These are phyloP conservation scores for Rhynchomys soricoides DNA, from an alignment of 2,113 vertebrate species.

Conservation along the genomic window DNA sequence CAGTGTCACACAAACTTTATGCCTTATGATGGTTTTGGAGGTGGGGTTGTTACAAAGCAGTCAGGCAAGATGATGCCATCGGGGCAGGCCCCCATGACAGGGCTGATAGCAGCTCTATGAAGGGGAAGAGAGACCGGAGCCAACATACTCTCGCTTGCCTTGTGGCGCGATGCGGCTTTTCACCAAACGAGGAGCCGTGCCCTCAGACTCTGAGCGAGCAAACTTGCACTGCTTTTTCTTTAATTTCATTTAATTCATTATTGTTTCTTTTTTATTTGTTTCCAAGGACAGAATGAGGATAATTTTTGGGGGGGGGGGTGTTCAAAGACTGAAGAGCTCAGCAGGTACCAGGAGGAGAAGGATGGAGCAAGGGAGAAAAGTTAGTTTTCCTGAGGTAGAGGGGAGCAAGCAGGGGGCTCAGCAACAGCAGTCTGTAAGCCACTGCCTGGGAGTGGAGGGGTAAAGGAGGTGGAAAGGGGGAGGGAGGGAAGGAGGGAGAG, in stretches of 20 bases:
- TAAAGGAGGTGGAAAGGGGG: neutral
- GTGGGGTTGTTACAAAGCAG: too few relatives aligned
- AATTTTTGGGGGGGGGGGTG: too few relatives aligned
- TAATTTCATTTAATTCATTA: too few relatives aligned
- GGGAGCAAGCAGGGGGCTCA: neutral
- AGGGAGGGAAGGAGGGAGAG: too few relatives aligned
- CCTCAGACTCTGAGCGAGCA: neutral
- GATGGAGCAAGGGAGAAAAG: neutral
- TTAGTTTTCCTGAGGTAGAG: too few relatives aligned
- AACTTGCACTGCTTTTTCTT: neutral
- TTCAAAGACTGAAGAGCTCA: neutral
- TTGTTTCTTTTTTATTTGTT: neutral
- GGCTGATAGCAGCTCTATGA: neutral
- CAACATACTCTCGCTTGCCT: neutral
- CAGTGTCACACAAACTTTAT: neutral
- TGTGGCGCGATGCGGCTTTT: neutral
- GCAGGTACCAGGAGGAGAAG: neutral
- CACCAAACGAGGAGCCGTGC: neutral
- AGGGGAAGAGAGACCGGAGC: neutral
- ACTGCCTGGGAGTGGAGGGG: neutral
- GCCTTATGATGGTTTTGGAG: neutral
- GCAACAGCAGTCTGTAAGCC: neutral
- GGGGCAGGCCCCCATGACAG: neutral
- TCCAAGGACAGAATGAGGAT: neutral
- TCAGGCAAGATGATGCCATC: neutral